Evolutionary conservation across 2,113 vertebrate species (phyloP), one percentile per base, ranked within the genome.

Genomic region (Melierax canorus): DNA sequence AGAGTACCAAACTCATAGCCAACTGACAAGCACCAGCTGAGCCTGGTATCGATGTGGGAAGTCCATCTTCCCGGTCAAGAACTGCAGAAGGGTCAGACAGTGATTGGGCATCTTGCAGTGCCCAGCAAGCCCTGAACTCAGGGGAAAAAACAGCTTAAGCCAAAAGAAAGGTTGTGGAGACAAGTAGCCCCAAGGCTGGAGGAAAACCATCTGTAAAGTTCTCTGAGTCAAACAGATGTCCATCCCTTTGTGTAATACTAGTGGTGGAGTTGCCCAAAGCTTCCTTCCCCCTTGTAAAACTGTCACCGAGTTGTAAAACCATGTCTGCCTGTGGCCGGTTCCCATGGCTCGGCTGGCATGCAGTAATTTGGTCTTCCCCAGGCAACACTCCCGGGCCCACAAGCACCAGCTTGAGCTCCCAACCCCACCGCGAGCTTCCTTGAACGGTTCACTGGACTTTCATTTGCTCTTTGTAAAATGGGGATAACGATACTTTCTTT

Each of bases 401-500:
- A 34, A 7, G 12, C 38, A 76, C 29, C 51, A 38, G 4, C 32
- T 6, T 74, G 41, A 78, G 29, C 9, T 80, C 15, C 29, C 36
- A 36, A 12, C 7, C 6, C 9, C 1, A 0, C 27, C 15, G 11
- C 7, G 38, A 48, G 17, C 9, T 48, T 59, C 45, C 43, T 73
- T 55, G 17, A 27, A 29, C 11, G 18, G 30, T 21, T 69, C 45
- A 26, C 22, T 56, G 41, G 24, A 12, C 3, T 76, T 84, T 62
- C 15, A 12, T 38, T 91, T 76, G 24, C 5, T 72, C 4, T 32
- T 79, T 56, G 13, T 67, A 71, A 53, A 55, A 69, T 5, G 7
- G 11, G 11, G 13, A 50, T 14, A 76, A 39, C 0, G 2, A 9
- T 26, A 62, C 0, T 53, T 53, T 6, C 8, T 48, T 83, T 59